Evolutionary conservation across 2,888 invertebrate species (phyloP), one percentile per base, ranked within the genome.

Genomic region (Cephus pulcher): DNA sequence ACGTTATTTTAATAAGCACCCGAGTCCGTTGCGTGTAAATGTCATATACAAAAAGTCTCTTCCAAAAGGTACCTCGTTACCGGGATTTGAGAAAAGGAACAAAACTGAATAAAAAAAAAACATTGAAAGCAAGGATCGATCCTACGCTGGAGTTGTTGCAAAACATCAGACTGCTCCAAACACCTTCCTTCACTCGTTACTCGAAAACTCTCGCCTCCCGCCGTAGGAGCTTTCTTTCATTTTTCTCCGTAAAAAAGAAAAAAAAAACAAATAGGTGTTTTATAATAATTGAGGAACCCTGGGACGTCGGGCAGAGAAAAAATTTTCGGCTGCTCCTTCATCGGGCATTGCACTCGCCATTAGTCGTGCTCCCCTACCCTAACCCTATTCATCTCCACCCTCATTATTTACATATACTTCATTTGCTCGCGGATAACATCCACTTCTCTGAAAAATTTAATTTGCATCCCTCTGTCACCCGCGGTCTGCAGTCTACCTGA

Each of bases 361-460:
- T 90, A 90, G 85, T 83, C 86, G 81, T 82, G 82, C 34, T 75
- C 78, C 68, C 70, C 12, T 33, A 35, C 75, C 70, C 70, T 70
- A 15, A n/a, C 37, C 71, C 76, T 84, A 88, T 89, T 89, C 89
- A 88, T 87, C 87, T 86, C 85, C 84, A 85, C 84, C 88, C 89
- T 89, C 88, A 89, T 89, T 89, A 89, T 89, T 89, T 88, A 87
- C 89, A 88, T 87, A 87, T 87, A 88, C 88, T 87, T 87, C 87
- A 87, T 70, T 69, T 40, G 76, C 70, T 76, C 68, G 3, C 56
- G 56, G 23, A 56, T 15, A 56, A 56, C 56, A 15, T 56, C 56
- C 23, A 56, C 23, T 56, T 56, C 56, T 23, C 23, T 23, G 23
- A 56, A 23, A 56, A 56, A 56, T 56, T 9, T 56, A 56, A 56